These are phyloP conservation scores for Petrocephalus microphthalmus DNA, from an alignment of 2,113 vertebrate species.

Conservation along the genomic window DNA sequence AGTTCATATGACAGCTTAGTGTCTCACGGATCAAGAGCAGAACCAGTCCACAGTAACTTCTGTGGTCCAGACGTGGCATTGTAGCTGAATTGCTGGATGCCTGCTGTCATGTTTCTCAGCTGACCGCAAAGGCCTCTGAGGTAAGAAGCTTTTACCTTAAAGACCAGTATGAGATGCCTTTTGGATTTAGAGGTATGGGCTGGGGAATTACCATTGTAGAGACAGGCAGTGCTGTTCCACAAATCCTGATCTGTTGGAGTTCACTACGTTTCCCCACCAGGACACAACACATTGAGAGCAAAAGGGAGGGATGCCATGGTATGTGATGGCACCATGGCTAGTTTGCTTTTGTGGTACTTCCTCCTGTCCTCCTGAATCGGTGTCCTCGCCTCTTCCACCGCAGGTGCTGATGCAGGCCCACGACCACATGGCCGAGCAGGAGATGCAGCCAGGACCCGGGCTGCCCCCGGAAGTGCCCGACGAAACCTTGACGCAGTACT, in stretches of 20 bases:
- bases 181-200: neutral
- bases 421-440: conserved; percentile 82
- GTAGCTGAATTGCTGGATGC: neutral
- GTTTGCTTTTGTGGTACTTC: neutral
- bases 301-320: neutral
- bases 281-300: neutral
- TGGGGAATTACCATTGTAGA: neutral
- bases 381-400: neutral
- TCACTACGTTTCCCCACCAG: neutral
- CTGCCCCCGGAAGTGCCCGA: conserved; percentile 57
- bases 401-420: conserved; percentile 88
- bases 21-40: conserved; percentile 14
- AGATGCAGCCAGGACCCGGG: conserved; percentile 69
- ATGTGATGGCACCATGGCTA: neutral
- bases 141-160: neutral
- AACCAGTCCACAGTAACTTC: neutral
- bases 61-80: neutral
- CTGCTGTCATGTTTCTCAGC: neutral
- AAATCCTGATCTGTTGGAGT: neutral
- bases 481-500: conserved; percentile 69
- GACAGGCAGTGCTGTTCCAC: neutral
- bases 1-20: conserved; percentile 34
- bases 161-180: neutral
- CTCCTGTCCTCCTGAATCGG: neutral
- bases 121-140: neutral